A percentile compares a stretch with the other conserved stretches of the same genome.
Evolutionary conservation across 2,797 vertebrate species (phyloP).

Genomic region (Threskiornis aethiopicus): DNA sequence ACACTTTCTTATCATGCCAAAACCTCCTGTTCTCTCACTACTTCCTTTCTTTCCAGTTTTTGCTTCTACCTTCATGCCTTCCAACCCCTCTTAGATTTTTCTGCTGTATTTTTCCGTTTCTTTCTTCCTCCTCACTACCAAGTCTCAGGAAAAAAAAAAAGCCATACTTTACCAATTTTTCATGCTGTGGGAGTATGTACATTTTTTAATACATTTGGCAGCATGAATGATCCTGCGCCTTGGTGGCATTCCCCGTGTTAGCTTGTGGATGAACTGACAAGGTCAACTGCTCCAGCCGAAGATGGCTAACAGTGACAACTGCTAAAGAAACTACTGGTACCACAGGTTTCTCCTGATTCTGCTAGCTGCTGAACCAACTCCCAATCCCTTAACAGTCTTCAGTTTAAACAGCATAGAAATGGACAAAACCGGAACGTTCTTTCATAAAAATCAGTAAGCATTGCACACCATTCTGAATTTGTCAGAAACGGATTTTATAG

Average conservation of each 20-base stretch:
- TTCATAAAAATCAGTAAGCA: neutral
- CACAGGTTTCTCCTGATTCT: neutral
- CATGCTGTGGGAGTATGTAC: rapidly evolving
- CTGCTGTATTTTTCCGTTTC: neutral
- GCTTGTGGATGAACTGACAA: neutral
- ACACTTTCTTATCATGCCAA: neutral
- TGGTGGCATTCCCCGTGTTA: neutral
- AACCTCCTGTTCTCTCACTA: neutral
- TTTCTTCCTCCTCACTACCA: neutral
- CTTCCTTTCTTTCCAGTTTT: neutral
- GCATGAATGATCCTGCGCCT: neutral
- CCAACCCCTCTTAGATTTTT: neutral
- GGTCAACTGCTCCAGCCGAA: neutral
- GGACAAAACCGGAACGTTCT: neutral
- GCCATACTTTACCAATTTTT: neutral
- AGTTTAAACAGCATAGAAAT: neutral
- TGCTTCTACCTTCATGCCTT: neutral
- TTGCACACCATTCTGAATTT: neutral
- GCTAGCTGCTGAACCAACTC: neutral
- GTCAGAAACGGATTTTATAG: neutral
- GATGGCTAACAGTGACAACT: neutral
- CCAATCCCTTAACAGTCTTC: neutral
- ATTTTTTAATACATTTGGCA: neutral
- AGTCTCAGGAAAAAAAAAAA: neutral
- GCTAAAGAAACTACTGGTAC: neutral